These are phyloP conservation scores for Melieria omissa DNA, from an alignment of 2,888 invertebrate genomes.

Conservation along the genomic window DNA sequence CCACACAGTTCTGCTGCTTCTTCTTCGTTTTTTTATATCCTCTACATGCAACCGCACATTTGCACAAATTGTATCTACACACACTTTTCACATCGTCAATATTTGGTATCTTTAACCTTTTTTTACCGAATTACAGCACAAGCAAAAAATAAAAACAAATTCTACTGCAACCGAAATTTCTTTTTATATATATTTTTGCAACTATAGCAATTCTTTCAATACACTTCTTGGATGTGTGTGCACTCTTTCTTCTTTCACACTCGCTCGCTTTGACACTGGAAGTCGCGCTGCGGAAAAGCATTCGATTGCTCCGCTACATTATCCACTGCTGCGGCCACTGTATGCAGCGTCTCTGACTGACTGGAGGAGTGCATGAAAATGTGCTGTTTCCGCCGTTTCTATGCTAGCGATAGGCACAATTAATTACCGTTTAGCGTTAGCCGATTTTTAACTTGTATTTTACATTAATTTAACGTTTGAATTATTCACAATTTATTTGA, in stretches of 20 bases:
- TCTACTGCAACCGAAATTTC: not conserved
- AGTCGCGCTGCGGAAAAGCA: slow-evolving; percentile 7
- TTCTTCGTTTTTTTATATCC: too few relatives aligned
- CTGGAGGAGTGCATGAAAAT: not conserved
- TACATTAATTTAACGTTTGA: too few relatives aligned
- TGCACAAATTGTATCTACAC: too few relatives aligned
- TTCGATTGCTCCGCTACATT: not conserved
- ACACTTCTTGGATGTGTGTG: slow-evolving; percentile 17
- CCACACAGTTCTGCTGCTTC: too few relatives aligned
- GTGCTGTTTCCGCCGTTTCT: slow-evolving; percentile 6
- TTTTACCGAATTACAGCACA: not conserved
- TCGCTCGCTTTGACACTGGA: slow-evolving; percentile 28
- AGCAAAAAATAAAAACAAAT: slow-evolving; percentile 4
- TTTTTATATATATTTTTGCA: slow-evolving; percentile 14
- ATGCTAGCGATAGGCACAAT: too few relatives aligned
- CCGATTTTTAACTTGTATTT: too few relatives aligned
- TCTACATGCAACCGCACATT: too few relatives aligned
- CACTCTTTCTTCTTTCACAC: slow-evolving; percentile 33
- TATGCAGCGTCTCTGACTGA: not conserved
- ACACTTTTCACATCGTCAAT: too few relatives aligned
- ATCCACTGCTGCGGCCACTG: slow-evolving; percentile 10
- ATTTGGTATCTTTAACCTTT: too few relatives aligned
- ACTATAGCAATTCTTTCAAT: slow-evolving; percentile 27
- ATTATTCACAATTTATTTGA: not conserved
- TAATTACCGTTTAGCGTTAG: too few relatives aligned